Conservation (phyloP, 2,888 invertebrate genomes). For the Scrobipalpa costella region DNA sequence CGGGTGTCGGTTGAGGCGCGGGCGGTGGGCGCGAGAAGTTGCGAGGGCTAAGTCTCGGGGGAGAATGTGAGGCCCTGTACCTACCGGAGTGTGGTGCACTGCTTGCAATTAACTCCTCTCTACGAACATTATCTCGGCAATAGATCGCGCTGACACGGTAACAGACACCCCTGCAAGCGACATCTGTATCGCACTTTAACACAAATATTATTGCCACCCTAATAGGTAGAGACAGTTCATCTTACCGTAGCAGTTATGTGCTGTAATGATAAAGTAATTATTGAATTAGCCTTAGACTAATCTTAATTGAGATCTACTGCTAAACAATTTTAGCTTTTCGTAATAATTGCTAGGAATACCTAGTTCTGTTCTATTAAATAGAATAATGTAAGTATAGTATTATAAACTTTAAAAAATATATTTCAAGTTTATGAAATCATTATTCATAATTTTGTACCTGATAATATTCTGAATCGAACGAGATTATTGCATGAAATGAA, state of each 20-base stretch:
- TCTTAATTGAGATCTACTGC: too few relatives aligned
- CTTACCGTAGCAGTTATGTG: not conserved
- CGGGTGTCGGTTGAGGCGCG: constrained; percentile 42
- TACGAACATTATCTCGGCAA: constrained; percentile 70
- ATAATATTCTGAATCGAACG: too few relatives aligned
- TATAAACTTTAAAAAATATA: too few relatives aligned
- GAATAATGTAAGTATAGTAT: too few relatives aligned
- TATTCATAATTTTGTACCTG: too few relatives aligned
- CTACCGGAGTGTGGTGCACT: constrained; percentile 67
- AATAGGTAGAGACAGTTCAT: not conserved
- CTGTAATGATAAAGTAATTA: not conserved
- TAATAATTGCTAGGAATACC: too few relatives aligned
- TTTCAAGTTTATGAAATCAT: too few relatives aligned
- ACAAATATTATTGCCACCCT: constrained; percentile 8
- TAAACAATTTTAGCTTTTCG: not conserved
- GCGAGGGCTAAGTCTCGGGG: constrained; percentile 49
- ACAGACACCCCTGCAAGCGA: constrained; percentile 31
- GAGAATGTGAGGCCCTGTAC: constrained; percentile 51
- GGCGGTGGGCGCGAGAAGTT: constrained; percentile 44
- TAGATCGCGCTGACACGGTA: constrained; percentile 45
- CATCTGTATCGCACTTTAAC: constrained; percentile 38
- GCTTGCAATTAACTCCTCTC: constrained; percentile 77
- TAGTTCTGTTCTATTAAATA: too few relatives aligned
- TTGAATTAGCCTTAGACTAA: not conserved
- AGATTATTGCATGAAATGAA: too few relatives aligned